Evolutionary conservation across 2,888 invertebrate genomes (phyloP).

Genomic region (Osmoderma eremita): DNA sequence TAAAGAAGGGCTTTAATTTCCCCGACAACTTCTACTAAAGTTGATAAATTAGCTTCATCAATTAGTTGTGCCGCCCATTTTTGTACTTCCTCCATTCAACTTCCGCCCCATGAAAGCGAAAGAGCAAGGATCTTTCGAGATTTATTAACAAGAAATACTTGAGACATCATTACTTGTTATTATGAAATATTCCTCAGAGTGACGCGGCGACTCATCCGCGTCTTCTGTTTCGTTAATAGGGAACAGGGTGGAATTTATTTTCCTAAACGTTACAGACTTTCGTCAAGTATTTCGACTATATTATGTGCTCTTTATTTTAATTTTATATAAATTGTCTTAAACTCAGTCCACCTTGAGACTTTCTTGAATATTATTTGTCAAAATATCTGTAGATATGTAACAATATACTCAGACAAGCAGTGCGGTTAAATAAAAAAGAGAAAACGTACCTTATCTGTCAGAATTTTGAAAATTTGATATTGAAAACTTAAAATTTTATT

Average conservation of each 20-base stretch:
- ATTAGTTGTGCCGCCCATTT: conserved; percentile 52
- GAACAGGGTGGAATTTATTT: conserved; percentile 1
- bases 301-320: too few relatives aligned
- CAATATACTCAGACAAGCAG: too few relatives aligned
- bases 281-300: too few relatives aligned
- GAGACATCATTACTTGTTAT: conserved; percentile 43
- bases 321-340: too few relatives aligned
- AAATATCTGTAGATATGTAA: too few relatives aligned
- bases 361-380: too few relatives aligned
- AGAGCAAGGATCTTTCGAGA: conserved; percentile 40
- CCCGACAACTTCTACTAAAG: conserved; percentile 51
- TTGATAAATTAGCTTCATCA: conserved; percentile 54
- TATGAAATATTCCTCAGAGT: conserved; percentile 37
- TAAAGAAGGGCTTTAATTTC: conserved; percentile 51
- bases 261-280: not conserved
- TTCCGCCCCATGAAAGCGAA: conserved; percentile 42
- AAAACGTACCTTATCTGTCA: too few relatives aligned
- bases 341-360: too few relatives aligned
- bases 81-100: conserved; percentile 45
- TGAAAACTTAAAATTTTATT: too few relatives aligned
- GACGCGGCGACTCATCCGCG: conserved; percentile 13
- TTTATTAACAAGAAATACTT: conserved; percentile 43
- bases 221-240: conserved; percentile 18
- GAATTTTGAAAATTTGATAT: too few relatives aligned
- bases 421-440: too few relatives aligned